Evolutionary conservation across 2,113 vertebrate genomes (phyloP), one percentile per base, ranked within the genome.

Genomic region (Carlito syrichta): DNA sequence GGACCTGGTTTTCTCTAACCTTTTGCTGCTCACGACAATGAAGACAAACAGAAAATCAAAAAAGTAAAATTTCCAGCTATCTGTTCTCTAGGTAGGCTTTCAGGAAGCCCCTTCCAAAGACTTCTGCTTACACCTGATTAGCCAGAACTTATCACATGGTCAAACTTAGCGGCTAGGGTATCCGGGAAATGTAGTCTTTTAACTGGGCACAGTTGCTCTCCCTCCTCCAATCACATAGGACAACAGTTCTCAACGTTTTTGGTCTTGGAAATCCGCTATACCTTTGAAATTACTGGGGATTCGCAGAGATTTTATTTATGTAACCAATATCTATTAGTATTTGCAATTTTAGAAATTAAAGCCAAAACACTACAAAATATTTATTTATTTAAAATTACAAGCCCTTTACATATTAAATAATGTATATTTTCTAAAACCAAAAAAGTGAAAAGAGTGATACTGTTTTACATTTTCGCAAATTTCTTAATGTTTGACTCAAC

Each of bases 121-220:
- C 16, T 68, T 76, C 27, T 69, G 7, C 30, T 78, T 74, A 19
- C 0, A 62, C 88, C 38, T 38, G 10, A 16, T 88, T 50, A 77
- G 27, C 32, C n/a, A 89, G 92, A 96, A 89, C 38, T 83, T 50
- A 82, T 56, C 52, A 79, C 20, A 30, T 45, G 76, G 32, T 30
- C 69, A 73, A 84, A 89, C 20, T n/a, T 91, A 40, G 35, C 71
- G 87, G 52, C 50, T 93, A 95, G 76, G 63, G 58, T 48, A 52
- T 1, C 9, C 85, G 77, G 81, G 38, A 94, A 93, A 73, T 79
- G 16, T 27, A 91, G 38, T 68, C n/a, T 97, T 94, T 95, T 22
- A 81, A 54, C n/a, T 60, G 48, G n/a, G 5, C 30, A 82, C 14
- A 8, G n/a, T 45, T 69, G 13, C 52, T 3, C 13, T 7, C 0